A percentile compares a stretch with the other conserved stretches of the same genome.
These are phyloP conservation scores for Percopsis transmontana DNA, from an alignment of 2,113 vertebrate genomes.

Conservation along the genomic window DNA sequence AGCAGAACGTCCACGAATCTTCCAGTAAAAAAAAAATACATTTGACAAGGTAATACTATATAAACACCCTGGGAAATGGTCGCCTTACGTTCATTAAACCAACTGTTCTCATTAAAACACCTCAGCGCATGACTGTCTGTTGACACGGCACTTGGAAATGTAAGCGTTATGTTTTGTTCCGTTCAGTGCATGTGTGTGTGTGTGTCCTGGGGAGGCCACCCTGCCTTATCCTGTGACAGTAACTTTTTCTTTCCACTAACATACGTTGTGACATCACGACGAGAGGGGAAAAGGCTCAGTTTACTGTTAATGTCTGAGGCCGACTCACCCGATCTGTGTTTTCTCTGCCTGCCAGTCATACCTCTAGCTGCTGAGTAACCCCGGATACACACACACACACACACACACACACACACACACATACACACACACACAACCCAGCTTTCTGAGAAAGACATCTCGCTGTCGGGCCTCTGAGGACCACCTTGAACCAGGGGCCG, in stretches of 20 bases:
- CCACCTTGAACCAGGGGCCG: too few relatives aligned
- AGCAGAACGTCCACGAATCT: too few relatives aligned
- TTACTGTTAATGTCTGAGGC: neutral
- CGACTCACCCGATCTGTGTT: neutral
- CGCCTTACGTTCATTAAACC: too few relatives aligned
- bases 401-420: slow-evolving; percentile 5
- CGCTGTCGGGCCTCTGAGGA: slow-evolving; percentile 9
- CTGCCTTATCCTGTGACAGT: slow-evolving; percentile 14
- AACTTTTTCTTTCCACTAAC: slow-evolving; percentile 3
- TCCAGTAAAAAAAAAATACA: too few relatives aligned
- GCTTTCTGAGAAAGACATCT: slow-evolving; percentile 15
- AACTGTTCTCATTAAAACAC: too few relatives aligned
- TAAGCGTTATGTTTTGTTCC: too few relatives aligned
- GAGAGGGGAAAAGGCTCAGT: neutral
- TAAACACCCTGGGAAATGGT: too few relatives aligned
- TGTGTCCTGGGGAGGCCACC: slow-evolving; percentile 9
- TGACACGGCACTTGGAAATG: too few relatives aligned
- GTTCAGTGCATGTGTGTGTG: slow-evolving; percentile 4
- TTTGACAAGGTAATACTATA: too few relatives aligned
- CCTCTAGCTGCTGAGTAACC: slow-evolving; percentile 6
- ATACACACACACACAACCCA: neutral
- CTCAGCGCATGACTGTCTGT: too few relatives aligned
- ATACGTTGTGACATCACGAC: slow-evolving; percentile 27
- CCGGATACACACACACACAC: neutral
- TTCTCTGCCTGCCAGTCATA: slow-evolving; percentile 2